Evolutionary conservation across 1,140 invertebrate species (phyloP), one percentile per base, ranked within the genome.

Genomic region (Macrosteles quadrilineatus): DNA sequence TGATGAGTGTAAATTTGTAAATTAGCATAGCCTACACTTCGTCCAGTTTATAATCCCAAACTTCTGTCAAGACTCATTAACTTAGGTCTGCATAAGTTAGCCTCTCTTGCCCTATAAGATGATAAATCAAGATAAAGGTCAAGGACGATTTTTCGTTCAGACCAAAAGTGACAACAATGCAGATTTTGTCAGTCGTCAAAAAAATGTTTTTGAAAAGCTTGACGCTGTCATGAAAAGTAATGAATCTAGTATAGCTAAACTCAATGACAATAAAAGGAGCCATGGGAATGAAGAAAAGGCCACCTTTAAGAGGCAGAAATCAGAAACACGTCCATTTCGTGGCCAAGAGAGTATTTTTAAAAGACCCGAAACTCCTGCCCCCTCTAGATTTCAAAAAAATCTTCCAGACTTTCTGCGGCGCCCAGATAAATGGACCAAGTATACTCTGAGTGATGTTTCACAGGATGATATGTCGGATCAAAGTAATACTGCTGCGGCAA

Each of bases 331-430:
- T 72, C 84, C 85, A 43, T 87, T 89, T 76, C 83, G 87, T 71
- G 89, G 90, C 2, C 86, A 85, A 76, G 88, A 92, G 76, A 93
- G 91, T 77, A 90, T 93, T 71, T 93, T 90, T 67, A 92, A 91
- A 78, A 83, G 85, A 72, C 87, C 87, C 2, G 85, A 88, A 76
- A 81, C 85, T 32, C 87, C 87, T 40, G 79, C 81, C 57, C 74
- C 81, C 2, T 80, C 82, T 69, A 79, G 76, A 40, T 23, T 19
- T 69, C 1, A 43, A 55, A 36, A 73, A 23, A 63, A 57, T 19
- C 81, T 87, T 30, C 90, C 91, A 21, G 90, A 90, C 73, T 87
- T 87, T 76, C 84, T 89, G 70, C 86, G 82, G 72, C 90, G 93
- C 80, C 91, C 91, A 4, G 83, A 90, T 73, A 92, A 91, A 77